phyloP scores from a whole-genome alignment of 2,797 vertebrate genomes.

The Tapera naevia region DNA sequence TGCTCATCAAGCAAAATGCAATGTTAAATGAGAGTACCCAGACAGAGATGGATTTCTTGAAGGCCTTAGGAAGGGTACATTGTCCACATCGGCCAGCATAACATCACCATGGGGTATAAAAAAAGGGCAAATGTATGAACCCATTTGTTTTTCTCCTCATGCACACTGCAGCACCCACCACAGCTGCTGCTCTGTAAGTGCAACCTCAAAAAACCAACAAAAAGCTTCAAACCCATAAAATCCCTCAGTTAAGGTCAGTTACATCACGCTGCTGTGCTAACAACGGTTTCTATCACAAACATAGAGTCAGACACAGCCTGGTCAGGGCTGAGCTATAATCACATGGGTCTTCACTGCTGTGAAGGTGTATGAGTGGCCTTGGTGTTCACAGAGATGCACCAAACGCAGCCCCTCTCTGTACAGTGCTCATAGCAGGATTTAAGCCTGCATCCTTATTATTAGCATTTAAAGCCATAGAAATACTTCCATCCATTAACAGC shows the following conservation, averaged over 20 bases:
- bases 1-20: not conserved
- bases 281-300: not conserved
- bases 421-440: rapidly evolving
- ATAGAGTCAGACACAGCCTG: not conserved
- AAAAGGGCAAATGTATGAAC: rapidly evolving
- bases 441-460: not conserved
- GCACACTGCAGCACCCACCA: not conserved
- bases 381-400: not conserved
- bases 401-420: rapidly evolving
- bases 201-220: not conserved
- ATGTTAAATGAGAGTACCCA: rapidly evolving
- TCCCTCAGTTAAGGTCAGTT: not conserved
- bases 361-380: not conserved
- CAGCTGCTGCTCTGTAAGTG: not conserved
- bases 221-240: not conserved
- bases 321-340: not conserved
- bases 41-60: not conserved
- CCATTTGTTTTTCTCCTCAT: not conserved
- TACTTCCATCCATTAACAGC: not conserved
- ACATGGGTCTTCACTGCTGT: not conserved
- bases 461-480: not conserved
- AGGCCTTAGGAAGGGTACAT: not conserved
- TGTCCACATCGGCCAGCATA: rapidly evolving
- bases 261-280: not conserved
- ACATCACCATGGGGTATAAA: not conserved